Conservation (phyloP, 1,140 invertebrate species). For the Phymorhynchus buccinoides region DNA sequence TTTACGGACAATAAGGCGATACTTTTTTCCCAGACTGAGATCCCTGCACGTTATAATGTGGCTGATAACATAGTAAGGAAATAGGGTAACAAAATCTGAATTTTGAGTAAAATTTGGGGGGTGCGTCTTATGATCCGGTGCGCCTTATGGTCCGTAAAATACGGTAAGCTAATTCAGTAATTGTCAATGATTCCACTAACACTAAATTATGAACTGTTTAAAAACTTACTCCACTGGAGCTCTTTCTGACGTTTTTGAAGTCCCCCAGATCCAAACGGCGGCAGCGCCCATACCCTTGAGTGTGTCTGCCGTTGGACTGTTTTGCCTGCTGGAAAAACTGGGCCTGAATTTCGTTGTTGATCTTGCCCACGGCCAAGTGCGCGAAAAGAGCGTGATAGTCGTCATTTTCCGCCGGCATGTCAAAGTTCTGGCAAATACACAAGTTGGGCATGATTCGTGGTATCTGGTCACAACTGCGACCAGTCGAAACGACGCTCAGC, state of each 20-base stretch:
- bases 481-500: conserved; percentile 51
- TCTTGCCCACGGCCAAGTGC: conserved; percentile 62
- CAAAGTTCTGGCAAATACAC: conserved; percentile 69
- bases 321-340: conserved; percentile 46
- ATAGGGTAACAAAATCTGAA: no score
- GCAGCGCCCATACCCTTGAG: conserved; percentile 52
- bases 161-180: no score
- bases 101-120: no score
- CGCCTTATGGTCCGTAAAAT: no score
- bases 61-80: no score
- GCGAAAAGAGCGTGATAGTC: conserved; percentile 57
- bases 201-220: no score
- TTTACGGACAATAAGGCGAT: no score
- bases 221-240: conserved; percentile 33
- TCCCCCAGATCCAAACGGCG: conserved; percentile 42
- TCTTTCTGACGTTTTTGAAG: conserved; percentile 51
- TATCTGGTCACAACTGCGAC: conserved; percentile 62
- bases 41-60: no score
- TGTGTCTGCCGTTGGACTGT: not conserved
- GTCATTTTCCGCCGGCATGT: conserved; percentile 49
- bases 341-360: conserved; percentile 65
- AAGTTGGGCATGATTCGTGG: conserved; percentile 64
- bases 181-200: no score
- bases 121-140: no score
- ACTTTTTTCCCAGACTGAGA: no score